Conservation (phyloP, 1,140 invertebrate species). For the Sitophilus oryzae region DNA sequence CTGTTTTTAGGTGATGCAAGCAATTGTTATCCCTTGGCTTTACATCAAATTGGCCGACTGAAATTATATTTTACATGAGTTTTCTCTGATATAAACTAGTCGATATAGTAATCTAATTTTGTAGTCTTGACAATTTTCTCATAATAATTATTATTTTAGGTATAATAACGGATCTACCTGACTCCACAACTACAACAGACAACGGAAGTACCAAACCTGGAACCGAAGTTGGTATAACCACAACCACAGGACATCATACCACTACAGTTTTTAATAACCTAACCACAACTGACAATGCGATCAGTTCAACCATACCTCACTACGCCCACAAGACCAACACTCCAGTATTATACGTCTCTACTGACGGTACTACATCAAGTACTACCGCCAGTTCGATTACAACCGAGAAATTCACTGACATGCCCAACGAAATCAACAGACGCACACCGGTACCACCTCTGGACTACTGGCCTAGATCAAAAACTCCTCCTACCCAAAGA, state of each 20-base stretch:
- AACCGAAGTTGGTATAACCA: constrained; percentile 31
- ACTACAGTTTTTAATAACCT: background rate
- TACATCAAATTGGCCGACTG: too few species aligned
- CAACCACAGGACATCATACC: constrained; percentile 17
- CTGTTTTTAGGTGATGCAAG: too few species aligned
- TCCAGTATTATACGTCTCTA: constrained; percentile 40
- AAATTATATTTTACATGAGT: too few species aligned
- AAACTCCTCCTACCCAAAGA: constrained; percentile 53
- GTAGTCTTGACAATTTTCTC: background rate
- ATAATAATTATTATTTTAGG: background rate
- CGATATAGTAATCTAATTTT: too few species aligned
- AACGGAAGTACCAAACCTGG: constrained; percentile 21
- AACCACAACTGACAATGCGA: background rate
- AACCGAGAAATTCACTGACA: constrained; percentile 25
- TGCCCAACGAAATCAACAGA: constrained; percentile 21
- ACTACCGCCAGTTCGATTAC: constrained; percentile 8
- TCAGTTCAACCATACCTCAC: constrained; percentile 30
- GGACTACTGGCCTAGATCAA: constrained; percentile 34
- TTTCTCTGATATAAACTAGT: too few species aligned
- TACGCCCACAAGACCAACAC: constrained; percentile 38
- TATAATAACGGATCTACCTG: constrained; percentile 14
- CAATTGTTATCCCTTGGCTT: too few species aligned
- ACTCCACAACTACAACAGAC: constrained; percentile 21
- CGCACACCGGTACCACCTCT: constrained; percentile 18
- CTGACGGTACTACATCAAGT: constrained; percentile 23